These are phyloP conservation scores for Craniophora ligustri DNA, from an alignment of 2,888 invertebrate species.

Conservation along the genomic window DNA sequence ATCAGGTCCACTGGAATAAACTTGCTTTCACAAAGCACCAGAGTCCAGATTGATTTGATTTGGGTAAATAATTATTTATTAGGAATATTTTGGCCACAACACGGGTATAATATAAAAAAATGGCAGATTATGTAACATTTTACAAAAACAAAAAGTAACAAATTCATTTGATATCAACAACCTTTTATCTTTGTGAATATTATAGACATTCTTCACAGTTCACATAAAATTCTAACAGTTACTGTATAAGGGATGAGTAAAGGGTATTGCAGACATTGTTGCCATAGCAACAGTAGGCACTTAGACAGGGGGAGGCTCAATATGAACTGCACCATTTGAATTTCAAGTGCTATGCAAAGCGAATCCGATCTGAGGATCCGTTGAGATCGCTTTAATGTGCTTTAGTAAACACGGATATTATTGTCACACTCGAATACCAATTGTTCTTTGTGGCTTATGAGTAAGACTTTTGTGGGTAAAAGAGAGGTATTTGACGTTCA, in stretches of 20 bases:
- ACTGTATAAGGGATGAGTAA: slow-evolving; percentile 27
- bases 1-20: no score
- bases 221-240: slow-evolving; percentile 43
- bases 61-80: no score
- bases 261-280: slow-evolving; percentile 62
- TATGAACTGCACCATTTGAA: slow-evolving; percentile 87
- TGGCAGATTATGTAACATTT: no score
- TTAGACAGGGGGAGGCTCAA: slow-evolving; percentile 77
- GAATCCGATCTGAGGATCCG: slow-evolving; percentile 74
- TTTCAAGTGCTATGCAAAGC: slow-evolving; percentile 87
- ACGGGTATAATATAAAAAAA: no score
- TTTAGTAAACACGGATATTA: slow-evolving; percentile 63
- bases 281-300: slow-evolving; percentile 72
- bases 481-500: not conserved
- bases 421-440: slow-evolving; percentile 54
- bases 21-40: no score
- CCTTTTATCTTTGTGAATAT: not conserved
- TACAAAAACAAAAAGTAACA: not conserved
- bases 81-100: no score
- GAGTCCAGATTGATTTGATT: no score
- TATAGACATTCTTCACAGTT: slow-evolving; percentile 15
- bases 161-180: no score
- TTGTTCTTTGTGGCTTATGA: slow-evolving; percentile 40
- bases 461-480: slow-evolving; percentile 9
- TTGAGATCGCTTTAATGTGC: slow-evolving; percentile 71